Percentiles rank a stretch among this genome's conserved stretches.
phyloP scores from a whole-genome alignment of 2,888 invertebrate genomes.

The Chironomus tentans region DNA sequence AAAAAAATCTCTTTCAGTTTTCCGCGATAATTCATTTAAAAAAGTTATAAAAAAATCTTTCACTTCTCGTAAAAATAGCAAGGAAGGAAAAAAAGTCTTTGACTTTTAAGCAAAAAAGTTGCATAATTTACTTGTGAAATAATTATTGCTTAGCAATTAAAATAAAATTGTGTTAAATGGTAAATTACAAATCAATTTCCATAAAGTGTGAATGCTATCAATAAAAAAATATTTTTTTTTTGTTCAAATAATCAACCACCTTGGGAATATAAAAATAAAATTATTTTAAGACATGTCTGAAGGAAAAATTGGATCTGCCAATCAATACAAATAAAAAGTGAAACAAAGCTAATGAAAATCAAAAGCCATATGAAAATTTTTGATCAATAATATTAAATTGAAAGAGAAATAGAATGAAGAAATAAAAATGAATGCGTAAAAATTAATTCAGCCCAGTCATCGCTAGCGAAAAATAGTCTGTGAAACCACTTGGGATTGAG shows the following conservation, averaged over 20 bases:
- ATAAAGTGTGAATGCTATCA: background rate
- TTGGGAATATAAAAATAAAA: background rate
- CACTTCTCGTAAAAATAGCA: background rate
- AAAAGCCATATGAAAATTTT: no score
- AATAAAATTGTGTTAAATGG: background rate
- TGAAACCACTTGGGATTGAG: conserved; percentile 17
- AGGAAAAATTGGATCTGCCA: background rate
- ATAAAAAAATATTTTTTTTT: background rate
- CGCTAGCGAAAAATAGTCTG: background rate
- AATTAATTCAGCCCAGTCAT: conserved; percentile 9
- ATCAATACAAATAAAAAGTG: background rate
- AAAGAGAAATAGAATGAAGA: background rate
- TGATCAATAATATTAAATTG: background rate
- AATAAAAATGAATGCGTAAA: conserved; percentile 1
- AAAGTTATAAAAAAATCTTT: conserved; percentile 11
- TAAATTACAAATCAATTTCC: conserved; percentile 1
- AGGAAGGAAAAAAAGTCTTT: background rate
- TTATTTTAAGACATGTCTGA: no score
- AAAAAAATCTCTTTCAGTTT: conserved; percentile 17
- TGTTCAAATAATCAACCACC: background rate
- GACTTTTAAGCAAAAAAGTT: background rate
- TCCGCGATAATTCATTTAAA: conserved; percentile 19
- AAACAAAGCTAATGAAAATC: no score
- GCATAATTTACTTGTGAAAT: background rate
- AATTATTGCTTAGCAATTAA: background rate